Conservation (phyloP, 2,888 invertebrate species). For the Callosobruchus maculatus region DNA sequence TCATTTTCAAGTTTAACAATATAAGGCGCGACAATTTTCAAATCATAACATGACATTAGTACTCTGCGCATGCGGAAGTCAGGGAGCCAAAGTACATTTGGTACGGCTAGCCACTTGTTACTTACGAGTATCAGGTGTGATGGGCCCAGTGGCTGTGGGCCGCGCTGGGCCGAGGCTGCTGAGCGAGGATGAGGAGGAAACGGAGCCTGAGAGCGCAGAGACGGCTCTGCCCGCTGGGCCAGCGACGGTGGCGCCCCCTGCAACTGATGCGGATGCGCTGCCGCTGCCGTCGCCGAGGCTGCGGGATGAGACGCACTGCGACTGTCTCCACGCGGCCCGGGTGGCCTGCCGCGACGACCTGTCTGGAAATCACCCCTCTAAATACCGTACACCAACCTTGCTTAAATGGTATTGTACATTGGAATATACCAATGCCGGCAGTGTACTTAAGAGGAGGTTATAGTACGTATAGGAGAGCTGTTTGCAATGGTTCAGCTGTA, state of each 20-base stretch:
- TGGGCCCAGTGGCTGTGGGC: constrained; percentile 62
- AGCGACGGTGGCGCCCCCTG: constrained; percentile 49
- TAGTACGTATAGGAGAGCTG: no score
- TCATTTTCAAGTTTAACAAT: no score
- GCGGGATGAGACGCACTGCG: constrained; percentile 78
- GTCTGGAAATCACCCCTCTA: constrained; percentile 66
- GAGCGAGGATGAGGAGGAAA: constrained; percentile 64
- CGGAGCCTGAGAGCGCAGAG: constrained; percentile 79
- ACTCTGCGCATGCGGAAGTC: no score
- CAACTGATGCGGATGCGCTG: constrained; percentile 36
- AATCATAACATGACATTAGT: no score
- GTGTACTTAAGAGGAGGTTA: no score
- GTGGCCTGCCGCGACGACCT: constrained; percentile 83
- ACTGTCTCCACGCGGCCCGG: constrained; percentile 83
- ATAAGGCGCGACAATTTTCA: no score
- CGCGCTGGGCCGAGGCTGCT: constrained; percentile 59
- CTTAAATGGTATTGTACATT: no score
- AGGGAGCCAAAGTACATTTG: no score
- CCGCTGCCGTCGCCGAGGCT: constrained; percentile 41
- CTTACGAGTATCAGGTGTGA: constrained; percentile 68
- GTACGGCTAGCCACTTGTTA: no score
- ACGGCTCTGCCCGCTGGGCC: constrained; percentile 56
- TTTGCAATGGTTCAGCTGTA: no score
- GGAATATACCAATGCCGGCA: no score
- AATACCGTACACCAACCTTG: constrained; percentile 49